Evolutionary conservation across 2,113 vertebrate genomes (phyloP).

Genomic region (Microcebus lehilahytsara): DNA sequence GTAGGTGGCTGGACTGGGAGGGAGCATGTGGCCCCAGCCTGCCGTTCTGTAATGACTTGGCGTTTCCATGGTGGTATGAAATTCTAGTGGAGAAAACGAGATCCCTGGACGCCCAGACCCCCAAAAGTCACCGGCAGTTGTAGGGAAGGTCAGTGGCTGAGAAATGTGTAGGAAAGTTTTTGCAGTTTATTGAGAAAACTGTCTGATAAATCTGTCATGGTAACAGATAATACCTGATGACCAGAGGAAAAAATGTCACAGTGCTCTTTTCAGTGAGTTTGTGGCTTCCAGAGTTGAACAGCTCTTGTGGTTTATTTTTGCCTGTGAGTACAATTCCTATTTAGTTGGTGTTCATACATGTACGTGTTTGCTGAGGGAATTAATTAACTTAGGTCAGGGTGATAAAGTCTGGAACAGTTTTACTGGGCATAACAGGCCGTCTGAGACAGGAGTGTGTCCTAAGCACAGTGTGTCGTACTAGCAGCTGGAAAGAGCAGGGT

Average conservation of each 20-base stretch:
- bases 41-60: background rate
- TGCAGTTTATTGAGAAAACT: background rate
- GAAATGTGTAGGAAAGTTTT: background rate
- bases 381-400: background rate
- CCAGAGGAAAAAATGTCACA: background rate
- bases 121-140: background rate
- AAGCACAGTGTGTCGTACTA: background rate
- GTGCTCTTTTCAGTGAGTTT: background rate
- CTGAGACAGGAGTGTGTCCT: background rate
- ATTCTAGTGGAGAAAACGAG: background rate
- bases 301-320: background rate
- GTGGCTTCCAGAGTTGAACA: background rate
- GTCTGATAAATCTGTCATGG: background rate
- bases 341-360: background rate
- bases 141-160: background rate
- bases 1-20: background rate
- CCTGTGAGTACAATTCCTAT: background rate
- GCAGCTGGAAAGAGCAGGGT: background rate
- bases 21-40: background rate
- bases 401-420: background rate
- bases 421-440: background rate
- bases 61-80: fast-evolving
- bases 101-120: too few species aligned
- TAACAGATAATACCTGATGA: background rate
- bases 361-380: background rate